Evolutionary conservation across 2,113 vertebrate genomes (phyloP), one percentile per base, ranked within the genome.

Genomic region (Vulpes ferrilata): DNA sequence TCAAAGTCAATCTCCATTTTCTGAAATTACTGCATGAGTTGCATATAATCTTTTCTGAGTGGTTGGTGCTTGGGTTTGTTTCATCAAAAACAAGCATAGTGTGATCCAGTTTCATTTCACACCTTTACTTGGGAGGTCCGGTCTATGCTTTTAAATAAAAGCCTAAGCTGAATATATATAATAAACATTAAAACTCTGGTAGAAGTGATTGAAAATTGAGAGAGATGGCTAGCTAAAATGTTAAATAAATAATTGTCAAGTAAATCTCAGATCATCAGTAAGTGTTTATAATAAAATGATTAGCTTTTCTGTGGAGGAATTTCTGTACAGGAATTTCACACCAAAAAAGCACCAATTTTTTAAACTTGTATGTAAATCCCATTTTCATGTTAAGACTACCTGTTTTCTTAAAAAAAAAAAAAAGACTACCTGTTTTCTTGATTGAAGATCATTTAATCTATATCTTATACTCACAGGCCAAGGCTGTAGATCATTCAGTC

Each of bases 401-500:
- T 51, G 19, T 27, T 19, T 27, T 59, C 38, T 48, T 32, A 35
- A 35, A 35, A 35, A 35, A 35, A 35, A 35, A 35, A 35, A 35
- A 35, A 55, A 76, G 35, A 67, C 0, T 5, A 22, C 11, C 32
- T 51, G 19, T 27, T 19, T 27, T 59, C 38, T 48, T 32, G 55
- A 55, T 0, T 53, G 25, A 87, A 20, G 71, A 53, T 51, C 11
- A 64, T 55, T 67, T 64, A 30, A 35, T 38, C 11, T 35, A 10
- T 10, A 64, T 23, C 88, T 84, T 85, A 92, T 97, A 98, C 99
- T 98, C 95, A 99, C 99, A 76, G 99, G 99, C 98, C 99, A 99
- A 0, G 99, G 99, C 74, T 88, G 98, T 80, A 99, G 98, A 78
- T 98, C 98, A 69, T 98, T 95, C 32, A 99, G 99, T 87, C 98